Conservation (phyloP, 2,888 invertebrate genomes). For the Empis livida region DNA sequence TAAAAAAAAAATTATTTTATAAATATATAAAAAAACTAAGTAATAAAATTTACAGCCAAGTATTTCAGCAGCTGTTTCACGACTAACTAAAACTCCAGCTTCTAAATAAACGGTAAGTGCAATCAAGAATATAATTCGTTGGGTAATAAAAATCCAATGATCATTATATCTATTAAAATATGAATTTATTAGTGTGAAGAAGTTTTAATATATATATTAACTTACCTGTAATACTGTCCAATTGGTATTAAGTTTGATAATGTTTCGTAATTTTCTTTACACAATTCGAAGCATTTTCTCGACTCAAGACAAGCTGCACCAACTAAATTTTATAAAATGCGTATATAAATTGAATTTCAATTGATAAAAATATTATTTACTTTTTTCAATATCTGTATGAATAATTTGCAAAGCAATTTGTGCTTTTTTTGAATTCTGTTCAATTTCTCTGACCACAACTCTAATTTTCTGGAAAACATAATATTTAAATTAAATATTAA, state of each 20-base stretch:
- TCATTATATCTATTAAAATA: slow-evolving; percentile 56
- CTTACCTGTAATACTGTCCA: slow-evolving; percentile 66
- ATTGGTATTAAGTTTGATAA: slow-evolving; percentile 54
- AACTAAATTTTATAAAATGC: too few species aligned
- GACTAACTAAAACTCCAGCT: slow-evolving; percentile 56
- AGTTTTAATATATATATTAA: too few species aligned
- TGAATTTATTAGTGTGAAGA: too few species aligned
- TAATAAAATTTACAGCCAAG: slow-evolving; percentile 52
- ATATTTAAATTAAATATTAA: background rate
- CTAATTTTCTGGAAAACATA: slow-evolving; percentile 22
- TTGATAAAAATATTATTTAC: slow-evolving; percentile 37
- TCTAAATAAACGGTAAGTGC: slow-evolving; percentile 71
- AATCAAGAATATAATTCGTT: slow-evolving; percentile 63
- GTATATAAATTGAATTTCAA: background rate
- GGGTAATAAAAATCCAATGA: slow-evolving; percentile 74
- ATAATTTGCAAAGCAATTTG: slow-evolving; percentile 69
- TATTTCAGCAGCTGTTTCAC: slow-evolving; percentile 61
- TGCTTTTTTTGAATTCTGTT: slow-evolving; percentile 64
- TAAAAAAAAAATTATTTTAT: background rate
- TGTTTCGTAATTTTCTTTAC: slow-evolving; percentile 48
- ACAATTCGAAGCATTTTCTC: slow-evolving; percentile 50
- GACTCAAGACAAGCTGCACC: slow-evolving; percentile 49
- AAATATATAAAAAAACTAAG: slow-evolving; percentile 1
- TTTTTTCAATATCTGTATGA: slow-evolving; percentile 57
- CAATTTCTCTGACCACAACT: slow-evolving; percentile 46